Percentiles rank a stretch among this genome's conserved stretches.
Conservation (phyloP, 1,140 invertebrate species). For the Lysiphlebus fabarum region DNA sequence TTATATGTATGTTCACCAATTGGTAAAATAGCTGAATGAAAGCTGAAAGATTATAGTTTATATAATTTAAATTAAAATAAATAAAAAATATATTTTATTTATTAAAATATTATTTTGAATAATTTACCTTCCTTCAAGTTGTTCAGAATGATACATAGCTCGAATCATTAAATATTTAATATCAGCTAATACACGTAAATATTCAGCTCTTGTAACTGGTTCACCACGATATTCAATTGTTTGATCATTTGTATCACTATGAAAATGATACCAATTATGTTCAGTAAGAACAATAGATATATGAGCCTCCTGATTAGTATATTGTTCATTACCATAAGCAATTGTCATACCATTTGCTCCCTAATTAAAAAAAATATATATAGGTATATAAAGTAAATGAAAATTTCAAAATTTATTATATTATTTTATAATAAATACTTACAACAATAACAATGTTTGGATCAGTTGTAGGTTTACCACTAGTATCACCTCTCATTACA, state of each 20-base stretch:
- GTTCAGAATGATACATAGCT: constrained; percentile 90
- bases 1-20: constrained; percentile 34
- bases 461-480: constrained; percentile 76
- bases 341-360: constrained; percentile 71
- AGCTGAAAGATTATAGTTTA: constrained; percentile 32
- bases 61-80: background rate
- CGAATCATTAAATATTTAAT: constrained; percentile 79
- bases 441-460: constrained; percentile 85
- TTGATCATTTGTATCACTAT: constrained; percentile 55
- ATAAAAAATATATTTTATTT: background rate
- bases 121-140: constrained; percentile 77
- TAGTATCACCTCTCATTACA: constrained; percentile 82
- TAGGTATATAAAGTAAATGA: background rate
- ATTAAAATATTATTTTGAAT: too few relatives aligned
- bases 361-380: constrained; percentile 30
- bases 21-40: constrained; percentile 34
- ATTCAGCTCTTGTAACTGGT: constrained; percentile 69
- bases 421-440: too few relatives aligned
- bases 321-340: constrained; percentile 66
- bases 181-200: constrained; percentile 80
- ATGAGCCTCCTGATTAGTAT: constrained; percentile 59
- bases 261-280: constrained; percentile 71
- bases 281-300: constrained; percentile 68
- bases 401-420: too few relatives aligned
- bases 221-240: constrained; percentile 62